These are phyloP conservation scores for Zootoca vivipara DNA, from an alignment of 2,113 vertebrate species.

Conservation along the genomic window DNA sequence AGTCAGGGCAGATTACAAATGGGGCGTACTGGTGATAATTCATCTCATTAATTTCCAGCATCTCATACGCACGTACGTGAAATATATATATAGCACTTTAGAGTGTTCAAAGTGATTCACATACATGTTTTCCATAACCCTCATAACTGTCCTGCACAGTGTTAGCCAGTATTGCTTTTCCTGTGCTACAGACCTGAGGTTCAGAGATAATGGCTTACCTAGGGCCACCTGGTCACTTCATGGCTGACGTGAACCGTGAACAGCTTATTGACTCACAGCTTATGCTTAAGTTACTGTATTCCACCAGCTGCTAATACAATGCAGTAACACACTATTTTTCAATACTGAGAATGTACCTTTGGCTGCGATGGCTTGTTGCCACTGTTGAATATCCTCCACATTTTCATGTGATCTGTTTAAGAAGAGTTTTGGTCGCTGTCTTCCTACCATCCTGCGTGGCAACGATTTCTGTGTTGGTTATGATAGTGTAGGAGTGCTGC, in stretches of 20 bases:
- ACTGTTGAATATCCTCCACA: neutral
- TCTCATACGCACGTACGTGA: neutral
- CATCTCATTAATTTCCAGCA: neutral
- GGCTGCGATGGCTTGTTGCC: neutral
- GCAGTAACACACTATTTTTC: neutral
- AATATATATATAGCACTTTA: neutral
- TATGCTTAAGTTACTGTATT: neutral
- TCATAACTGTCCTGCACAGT: neutral
- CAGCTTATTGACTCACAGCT: too few relatives aligned
- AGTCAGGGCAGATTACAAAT: neutral
- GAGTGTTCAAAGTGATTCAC: neutral
- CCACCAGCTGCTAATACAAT: neutral
- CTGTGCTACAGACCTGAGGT: neutral
- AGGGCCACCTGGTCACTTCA: neutral
- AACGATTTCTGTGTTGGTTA: neutral
- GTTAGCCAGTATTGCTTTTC: too few relatives aligned
- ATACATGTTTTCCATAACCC: neutral
- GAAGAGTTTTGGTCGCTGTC: neutral
- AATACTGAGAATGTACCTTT: neutral
- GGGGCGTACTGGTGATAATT: neutral
- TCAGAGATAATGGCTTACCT: neutral
- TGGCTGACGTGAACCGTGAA: neutral
- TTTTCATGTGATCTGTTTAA: neutral
- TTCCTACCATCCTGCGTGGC: neutral
- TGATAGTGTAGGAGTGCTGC: too few relatives aligned